A percentile compares a stretch with the other conserved stretches of the same genome.
Conservation (phyloP, 2,113 vertebrate genomes). For the Pluvialis apricaria region DNA sequence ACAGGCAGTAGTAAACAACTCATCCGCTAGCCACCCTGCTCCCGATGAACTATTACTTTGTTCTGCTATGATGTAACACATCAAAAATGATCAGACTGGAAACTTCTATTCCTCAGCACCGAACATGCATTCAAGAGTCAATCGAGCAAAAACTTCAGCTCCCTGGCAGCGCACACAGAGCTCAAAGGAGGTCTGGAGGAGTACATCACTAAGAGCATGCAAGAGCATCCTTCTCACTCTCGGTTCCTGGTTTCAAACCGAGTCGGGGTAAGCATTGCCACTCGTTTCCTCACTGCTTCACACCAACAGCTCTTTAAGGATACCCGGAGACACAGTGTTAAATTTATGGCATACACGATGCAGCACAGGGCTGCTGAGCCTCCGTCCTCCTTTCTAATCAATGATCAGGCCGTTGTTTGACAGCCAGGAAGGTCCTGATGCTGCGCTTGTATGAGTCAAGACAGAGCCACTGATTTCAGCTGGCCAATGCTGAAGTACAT, state of each 20-base stretch:
- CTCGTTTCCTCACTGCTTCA: not conserved
- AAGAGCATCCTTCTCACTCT: not conserved
- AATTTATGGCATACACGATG: rapidly evolving
- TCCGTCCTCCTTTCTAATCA: not conserved
- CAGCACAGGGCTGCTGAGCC: not conserved
- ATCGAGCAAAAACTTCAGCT: not conserved
- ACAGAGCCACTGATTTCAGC: not conserved
- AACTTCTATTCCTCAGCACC: not conserved
- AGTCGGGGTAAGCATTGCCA: not conserved
- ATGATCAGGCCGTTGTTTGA: not conserved
- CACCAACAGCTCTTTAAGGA: not conserved
- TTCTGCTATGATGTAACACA: not conserved
- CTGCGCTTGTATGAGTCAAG: not conserved
- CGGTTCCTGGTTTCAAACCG: not conserved
- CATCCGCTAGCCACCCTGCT: not conserved
- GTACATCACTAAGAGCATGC: not conserved
- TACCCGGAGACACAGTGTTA: not conserved
- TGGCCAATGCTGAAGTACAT: not conserved
- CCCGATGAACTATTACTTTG: not conserved
- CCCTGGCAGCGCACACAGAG: not conserved
- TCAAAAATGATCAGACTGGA: not conserved
- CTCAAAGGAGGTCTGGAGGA: not conserved
- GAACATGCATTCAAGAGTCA: not conserved
- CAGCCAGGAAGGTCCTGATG: not conserved
- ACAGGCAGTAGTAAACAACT: not conserved